Percentiles rank a stretch among this genome's conserved stretches.
phyloP scores from a whole-genome alignment of 2,888 invertebrate genomes.

The Tetanocera ferruginea region DNA sequence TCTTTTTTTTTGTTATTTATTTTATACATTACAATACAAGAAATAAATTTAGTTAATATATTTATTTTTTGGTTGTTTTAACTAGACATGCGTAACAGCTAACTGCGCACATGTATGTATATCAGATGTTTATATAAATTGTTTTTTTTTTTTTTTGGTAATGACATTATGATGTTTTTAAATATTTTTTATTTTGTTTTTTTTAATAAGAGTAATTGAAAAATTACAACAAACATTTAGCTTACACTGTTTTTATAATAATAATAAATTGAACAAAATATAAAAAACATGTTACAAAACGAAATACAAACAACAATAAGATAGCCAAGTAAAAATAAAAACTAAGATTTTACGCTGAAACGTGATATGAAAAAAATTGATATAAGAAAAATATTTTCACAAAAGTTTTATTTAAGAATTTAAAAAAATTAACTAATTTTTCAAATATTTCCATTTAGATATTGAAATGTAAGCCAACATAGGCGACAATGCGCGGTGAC shows the following conservation, averaged over 20 bases:
- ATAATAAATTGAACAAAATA: neutral
- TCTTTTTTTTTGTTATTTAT: slow-evolving; percentile 7
- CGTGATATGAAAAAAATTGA: slow-evolving; percentile 6
- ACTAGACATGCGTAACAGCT: no score
- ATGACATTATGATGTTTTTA: neutral
- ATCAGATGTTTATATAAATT: slow-evolving; percentile 4
- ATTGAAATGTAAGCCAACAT: neutral
- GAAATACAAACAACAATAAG: neutral
- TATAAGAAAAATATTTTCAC: slow-evolving; percentile 4
- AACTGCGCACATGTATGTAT: neutral
- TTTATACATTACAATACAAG: slow-evolving; percentile 26
- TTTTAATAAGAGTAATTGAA: neutral
- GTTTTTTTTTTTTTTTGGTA: neutral
- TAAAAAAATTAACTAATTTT: neutral
- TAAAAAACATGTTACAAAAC: neutral
- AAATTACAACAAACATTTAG: neutral
- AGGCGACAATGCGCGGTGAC: neutral
- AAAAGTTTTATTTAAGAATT: slow-evolving; percentile 3
- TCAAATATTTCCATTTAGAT: neutral
- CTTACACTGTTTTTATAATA: neutral
- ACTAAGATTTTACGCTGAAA: neutral
- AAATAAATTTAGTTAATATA: slow-evolving; percentile 13
- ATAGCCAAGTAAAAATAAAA: neutral
- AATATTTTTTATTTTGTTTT: neutral
- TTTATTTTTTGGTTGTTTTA: neutral